These are phyloP conservation scores for Drosophila subobscura DNA, from an alignment of 1,140 invertebrate species.

Conservation along the genomic window DNA sequence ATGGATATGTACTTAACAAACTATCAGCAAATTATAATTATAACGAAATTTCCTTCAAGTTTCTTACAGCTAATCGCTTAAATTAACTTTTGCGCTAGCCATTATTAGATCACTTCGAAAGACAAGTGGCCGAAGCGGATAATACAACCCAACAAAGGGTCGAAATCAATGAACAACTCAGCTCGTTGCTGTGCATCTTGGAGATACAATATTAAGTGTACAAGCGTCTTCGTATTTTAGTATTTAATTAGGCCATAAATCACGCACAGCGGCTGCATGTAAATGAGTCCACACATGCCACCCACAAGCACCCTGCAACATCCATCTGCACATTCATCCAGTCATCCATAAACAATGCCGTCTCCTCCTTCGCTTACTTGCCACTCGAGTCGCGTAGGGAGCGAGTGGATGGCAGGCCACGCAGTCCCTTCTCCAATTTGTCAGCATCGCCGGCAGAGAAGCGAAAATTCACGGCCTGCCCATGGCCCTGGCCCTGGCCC, in stretches of 20 bases:
- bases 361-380: constrained; percentile 48
- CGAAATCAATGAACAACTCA: constrained; percentile 37
- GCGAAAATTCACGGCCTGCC: constrained; percentile 72
- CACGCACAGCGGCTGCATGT: constrained; percentile 57
- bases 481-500: constrained; percentile 39
- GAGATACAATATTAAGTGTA: constrained; percentile 73
- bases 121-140: constrained; percentile 3
- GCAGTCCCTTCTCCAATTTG: constrained; percentile 80
- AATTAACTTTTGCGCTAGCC: not conserved
- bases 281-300: constrained; percentile 30
- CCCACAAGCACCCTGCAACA: constrained; percentile 1
- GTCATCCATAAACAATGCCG: no score
- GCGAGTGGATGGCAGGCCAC: constrained; percentile 70
- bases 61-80: not conserved
- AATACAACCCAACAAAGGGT: constrained; percentile 21
- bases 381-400: constrained; percentile 73
- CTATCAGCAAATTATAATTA: no score
- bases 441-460: constrained; percentile 83
- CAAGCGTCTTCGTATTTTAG: constrained; percentile 80
- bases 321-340: not conserved
- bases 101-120: no score
- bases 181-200: constrained; percentile 56
- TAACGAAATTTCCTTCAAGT: no score
- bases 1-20: no score
- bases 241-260: constrained; percentile 82